These are phyloP conservation scores for Thalassaphorura encarpata DNA, from an alignment of 1,140 invertebrate species.

Conservation along the genomic window DNA sequence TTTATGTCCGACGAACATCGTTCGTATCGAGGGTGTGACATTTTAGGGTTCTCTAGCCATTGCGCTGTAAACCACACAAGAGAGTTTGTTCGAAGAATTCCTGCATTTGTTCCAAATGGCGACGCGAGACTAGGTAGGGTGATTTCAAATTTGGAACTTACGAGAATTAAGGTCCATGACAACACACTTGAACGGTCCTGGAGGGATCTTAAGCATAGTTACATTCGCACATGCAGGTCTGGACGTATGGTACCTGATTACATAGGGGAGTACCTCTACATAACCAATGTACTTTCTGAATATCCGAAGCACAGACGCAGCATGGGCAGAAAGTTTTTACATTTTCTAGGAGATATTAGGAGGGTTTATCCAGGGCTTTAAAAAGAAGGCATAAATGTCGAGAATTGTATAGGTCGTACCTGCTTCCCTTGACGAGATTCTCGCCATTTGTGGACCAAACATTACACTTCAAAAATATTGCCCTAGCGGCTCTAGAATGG, in stretches of 20 bases:
- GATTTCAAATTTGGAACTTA: not conserved
- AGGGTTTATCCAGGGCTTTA: not conserved
- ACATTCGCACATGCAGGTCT: not conserved
- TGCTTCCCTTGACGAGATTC: no score
- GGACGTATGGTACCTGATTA: not conserved
- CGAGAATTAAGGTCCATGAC: slow-evolving; percentile 4
- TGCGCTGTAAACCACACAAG: slow-evolving; percentile 7
- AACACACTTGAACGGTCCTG: slow-evolving; percentile 15
- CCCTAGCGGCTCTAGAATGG: not conserved
- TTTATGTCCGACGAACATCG: not conserved
- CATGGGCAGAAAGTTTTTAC: not conserved
- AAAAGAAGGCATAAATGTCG: not conserved
- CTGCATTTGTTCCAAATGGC: not conserved
- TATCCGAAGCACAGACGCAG: not conserved
- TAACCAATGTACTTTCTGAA: not conserved
- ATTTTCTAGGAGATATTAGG: not conserved
- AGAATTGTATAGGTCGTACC: not conserved
- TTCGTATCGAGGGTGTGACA: not conserved
- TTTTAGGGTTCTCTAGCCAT: not conserved
- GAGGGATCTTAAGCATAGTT: slow-evolving; percentile 4
- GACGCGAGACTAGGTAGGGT: not conserved
- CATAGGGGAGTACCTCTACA: not conserved
- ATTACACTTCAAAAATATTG: not conserved
- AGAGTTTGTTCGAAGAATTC: slow-evolving; percentile 10
- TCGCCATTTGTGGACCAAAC: no score